Base-by-base conservation (phyloP, 2,113 vertebrate genomes). In the Labeo rohita region DNA sequence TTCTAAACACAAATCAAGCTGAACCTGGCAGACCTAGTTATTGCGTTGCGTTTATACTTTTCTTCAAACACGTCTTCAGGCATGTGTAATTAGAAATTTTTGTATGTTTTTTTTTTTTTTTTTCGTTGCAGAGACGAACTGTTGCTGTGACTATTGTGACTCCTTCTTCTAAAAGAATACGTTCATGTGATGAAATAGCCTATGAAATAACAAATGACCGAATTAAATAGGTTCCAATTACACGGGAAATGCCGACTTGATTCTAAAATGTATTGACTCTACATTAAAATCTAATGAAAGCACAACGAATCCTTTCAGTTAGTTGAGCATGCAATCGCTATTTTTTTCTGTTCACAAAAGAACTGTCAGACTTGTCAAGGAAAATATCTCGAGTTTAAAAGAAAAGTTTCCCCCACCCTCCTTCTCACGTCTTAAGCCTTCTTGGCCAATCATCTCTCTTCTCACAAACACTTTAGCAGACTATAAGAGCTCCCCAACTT, bases 401-500 rank as follows among this genome's bases (percentile, higher is more conserved):
- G 23, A 49, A 82, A 85, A 43, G 79, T 79, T 91, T 87, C 85
- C 89, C 90, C 89, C 95, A 95, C 95, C 93, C 94, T 95, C 94
- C 94, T 96, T 95, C 93, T 95, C 96, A 94, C 95, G 95, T 97
- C 95, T 96, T 94, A 95, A 91, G 79, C 90, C 88, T 93, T 89
- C 91, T 93, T 91, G 90, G 88, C 94, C 97, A 99, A 98, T 98
- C 96, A 95, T 93, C 95, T 91, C 94, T 93, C 95, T 83, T 68
- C 84, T 79, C 96, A 96, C 96, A 93, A 95, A 94, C 95, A 93
- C 95, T 94, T 95, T 95, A 95, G 94, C 90, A 93, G 94, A 91
- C 94, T 98, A 98, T 98, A 98, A 98, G 97, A 98, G 93, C 95
- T 93, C 93, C 93, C 94, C 89, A 91, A 93, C 91, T 91, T 93